These are phyloP conservation scores for Virgularia gustaviana DNA, from an alignment of 92 coral and sea anemone genomes.

Conservation along the genomic window DNA sequence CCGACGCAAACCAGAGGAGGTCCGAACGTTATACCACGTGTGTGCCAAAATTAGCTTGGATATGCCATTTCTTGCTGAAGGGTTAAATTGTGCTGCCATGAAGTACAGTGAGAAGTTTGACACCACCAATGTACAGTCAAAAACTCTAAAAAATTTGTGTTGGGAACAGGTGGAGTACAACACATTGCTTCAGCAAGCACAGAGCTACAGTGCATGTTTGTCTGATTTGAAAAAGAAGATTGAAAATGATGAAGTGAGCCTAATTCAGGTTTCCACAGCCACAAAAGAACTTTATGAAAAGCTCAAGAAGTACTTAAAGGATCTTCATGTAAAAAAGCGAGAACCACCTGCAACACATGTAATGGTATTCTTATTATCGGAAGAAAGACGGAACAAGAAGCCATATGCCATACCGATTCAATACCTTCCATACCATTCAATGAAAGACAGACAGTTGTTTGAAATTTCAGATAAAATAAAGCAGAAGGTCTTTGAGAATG, in stretches of 20 bases:
- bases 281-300: not conserved
- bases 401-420: slow-evolving; percentile 14
- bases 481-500: not conserved
- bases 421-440: slow-evolving; percentile 25
- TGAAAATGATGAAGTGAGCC: not conserved
- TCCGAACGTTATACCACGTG: too few relatives aligned
- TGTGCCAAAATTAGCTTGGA: too few relatives aligned
- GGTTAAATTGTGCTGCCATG: slow-evolving; percentile 38
- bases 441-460: slow-evolving; percentile 34
- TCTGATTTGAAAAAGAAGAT: not conserved
- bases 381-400: slow-evolving; percentile 3
- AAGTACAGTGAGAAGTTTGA: slow-evolving; percentile 36
- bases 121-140: slow-evolving; percentile 38
- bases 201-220: slow-evolving; percentile 8
- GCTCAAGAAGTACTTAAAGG: not conserved
- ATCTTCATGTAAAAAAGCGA: not conserved
- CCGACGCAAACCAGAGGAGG: too few relatives aligned
- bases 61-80: slow-evolving; percentile 43
- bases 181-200: slow-evolving; percentile 51
- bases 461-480: slow-evolving; percentile 52
- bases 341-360: slow-evolving; percentile 25
- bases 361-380: not conserved
- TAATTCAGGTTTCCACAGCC: not conserved
- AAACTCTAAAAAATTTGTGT: slow-evolving; percentile 48
- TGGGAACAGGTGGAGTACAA: slow-evolving; percentile 72